phyloP scores from a whole-genome alignment of 2,113 vertebrate species.

The Pituophis catenifer region DNA sequence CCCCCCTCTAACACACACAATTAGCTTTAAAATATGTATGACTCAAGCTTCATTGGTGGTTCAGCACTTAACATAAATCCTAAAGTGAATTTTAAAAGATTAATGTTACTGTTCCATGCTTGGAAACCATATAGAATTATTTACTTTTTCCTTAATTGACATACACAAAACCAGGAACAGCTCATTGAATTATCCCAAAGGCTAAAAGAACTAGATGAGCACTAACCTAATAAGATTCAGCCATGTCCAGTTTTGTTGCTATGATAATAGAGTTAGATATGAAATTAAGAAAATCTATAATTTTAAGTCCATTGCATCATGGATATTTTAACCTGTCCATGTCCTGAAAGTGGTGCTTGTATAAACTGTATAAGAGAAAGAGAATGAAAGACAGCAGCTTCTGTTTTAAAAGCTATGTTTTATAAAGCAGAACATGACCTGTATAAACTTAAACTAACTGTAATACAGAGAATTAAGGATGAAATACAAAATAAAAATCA shows the following conservation, averaged over 20 bases:
- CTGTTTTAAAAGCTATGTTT: neutral
- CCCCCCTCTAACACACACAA: neutral
- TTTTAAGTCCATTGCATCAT: slow-evolving; percentile 9
- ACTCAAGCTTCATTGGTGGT: neutral
- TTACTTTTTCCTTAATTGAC: slow-evolving; percentile 25
- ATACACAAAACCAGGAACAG: slow-evolving; percentile 29
- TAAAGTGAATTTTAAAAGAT: slow-evolving; percentile 7
- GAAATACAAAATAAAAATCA: neutral
- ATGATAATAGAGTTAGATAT: slow-evolving; percentile 28
- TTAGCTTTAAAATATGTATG: neutral
- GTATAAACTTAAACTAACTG: neutral
- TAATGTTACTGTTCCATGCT: neutral
- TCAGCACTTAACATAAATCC: slow-evolving; percentile 1
- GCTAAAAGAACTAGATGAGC: slow-evolving; percentile 30
- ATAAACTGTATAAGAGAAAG: neutral
- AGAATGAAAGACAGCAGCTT: neutral
- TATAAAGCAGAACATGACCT: neutral
- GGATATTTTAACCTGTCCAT: neutral
- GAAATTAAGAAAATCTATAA: slow-evolving; percentile 34
- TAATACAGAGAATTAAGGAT: neutral
- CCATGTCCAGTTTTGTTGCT: slow-evolving; percentile 14
- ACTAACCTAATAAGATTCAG: slow-evolving; percentile 14
- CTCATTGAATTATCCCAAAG: slow-evolving; percentile 33
- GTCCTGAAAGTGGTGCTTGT: neutral
- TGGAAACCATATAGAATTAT: slow-evolving; percentile 10